These are phyloP conservation scores for Calidris pugnax DNA, from an alignment of 2,113 vertebrate species.

Conservation along the genomic window DNA sequence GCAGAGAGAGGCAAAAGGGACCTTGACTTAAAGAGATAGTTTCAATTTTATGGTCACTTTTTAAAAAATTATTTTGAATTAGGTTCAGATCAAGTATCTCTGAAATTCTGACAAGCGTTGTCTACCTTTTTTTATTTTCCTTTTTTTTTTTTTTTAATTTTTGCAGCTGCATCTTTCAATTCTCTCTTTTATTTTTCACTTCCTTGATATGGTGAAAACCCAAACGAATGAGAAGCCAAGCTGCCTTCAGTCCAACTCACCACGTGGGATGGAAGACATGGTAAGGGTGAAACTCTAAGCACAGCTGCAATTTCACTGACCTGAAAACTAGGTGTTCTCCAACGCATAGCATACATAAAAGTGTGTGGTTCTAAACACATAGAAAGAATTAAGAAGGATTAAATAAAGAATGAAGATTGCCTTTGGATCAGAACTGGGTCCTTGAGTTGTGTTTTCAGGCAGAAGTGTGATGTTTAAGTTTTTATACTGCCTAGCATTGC, in stretches of 20 bases:
- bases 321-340: neutral
- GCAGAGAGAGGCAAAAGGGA: neutral
- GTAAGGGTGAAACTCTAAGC: neutral
- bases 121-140: neutral
- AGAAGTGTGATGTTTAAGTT: neutral
- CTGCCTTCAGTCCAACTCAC: neutral
- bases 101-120: neutral
- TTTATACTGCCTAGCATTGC: neutral
- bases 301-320: neutral
- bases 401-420: neutral
- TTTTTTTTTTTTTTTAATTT: neutral
- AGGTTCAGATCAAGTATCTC: neutral
- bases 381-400: neutral
- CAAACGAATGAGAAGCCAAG: neutral
- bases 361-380: neutral
- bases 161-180: neutral
- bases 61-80: neutral
- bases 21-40: neutral
- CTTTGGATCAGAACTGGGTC: neutral
- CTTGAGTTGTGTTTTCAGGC: neutral
- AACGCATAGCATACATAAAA: neutral
- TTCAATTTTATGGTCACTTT: neutral
- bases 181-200: neutral
- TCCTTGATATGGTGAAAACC: neutral
- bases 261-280: neutral